These are phyloP conservation scores for Polydrusus pterygomalis DNA, from an alignment of 2,888 invertebrate species.

Conservation along the genomic window DNA sequence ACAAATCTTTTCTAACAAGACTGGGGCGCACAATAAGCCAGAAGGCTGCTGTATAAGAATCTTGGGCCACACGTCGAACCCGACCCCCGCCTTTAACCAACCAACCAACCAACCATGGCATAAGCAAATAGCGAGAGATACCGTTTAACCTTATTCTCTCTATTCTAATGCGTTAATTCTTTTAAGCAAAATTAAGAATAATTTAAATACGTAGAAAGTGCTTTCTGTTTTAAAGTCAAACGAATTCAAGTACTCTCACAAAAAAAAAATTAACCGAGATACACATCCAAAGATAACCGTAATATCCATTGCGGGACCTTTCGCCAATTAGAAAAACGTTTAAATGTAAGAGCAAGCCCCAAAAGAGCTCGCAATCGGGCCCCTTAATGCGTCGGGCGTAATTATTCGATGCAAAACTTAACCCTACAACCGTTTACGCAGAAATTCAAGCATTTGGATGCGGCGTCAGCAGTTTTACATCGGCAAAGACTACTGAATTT, in stretches of 20 bases:
- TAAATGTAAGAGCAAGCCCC: conserved; percentile 15
- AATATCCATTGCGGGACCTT: conserved; percentile 2
- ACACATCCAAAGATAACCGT: conserved; percentile 1
- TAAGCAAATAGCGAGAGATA: too few species aligned
- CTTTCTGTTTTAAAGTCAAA: too few species aligned
- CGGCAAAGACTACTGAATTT: conserved; percentile 16
- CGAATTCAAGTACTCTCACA: not conserved
- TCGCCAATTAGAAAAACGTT: conserved; percentile 33
- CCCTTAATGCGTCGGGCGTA: conserved; percentile 26
- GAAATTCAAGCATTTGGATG: conserved; percentile 30
- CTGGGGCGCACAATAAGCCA: too few species aligned
- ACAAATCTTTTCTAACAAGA: too few species aligned
- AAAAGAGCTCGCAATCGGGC: conserved; percentile 24
- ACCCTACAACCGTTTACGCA: conserved; percentile 33
- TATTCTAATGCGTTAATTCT: too few species aligned
- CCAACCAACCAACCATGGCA: too few species aligned
- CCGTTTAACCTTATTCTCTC: too few species aligned
- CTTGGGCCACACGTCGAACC: too few species aligned
- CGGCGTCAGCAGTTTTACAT: conserved; percentile 32
- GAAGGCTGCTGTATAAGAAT: too few species aligned
- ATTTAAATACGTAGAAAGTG: too few species aligned
- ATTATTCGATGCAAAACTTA: conserved; percentile 37
- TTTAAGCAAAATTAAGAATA: too few species aligned
- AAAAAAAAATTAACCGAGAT: not conserved
- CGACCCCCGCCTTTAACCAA: too few species aligned